These are phyloP conservation scores for Linhomoeus sp. DNA, from an alignment of 2,888 invertebrate genomes.

Conservation along the genomic window DNA sequence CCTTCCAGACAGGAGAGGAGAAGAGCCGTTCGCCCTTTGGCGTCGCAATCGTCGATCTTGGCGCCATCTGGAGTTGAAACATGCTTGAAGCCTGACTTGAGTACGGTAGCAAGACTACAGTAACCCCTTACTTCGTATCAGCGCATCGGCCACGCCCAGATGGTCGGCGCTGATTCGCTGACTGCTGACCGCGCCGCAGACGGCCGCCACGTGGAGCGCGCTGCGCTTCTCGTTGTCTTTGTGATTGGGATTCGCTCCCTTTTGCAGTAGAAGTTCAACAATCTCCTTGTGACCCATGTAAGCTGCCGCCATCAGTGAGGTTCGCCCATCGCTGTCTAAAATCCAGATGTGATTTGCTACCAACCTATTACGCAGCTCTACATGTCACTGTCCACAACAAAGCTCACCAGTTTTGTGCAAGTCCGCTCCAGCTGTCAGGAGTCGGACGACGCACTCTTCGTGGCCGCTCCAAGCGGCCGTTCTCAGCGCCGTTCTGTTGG, in stretches of 20 bases:
- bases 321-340: conserved; percentile 34
- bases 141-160: conserved; percentile 38
- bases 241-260: conserved; percentile 27
- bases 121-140: conserved; percentile 45
- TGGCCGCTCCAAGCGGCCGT: conserved; percentile 48
- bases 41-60: conserved; percentile 56
- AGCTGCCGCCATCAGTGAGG: conserved; percentile 41
- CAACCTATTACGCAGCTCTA: background rate
- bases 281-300: conserved; percentile 91
- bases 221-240: conserved; percentile 39
- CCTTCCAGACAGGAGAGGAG: conserved; percentile 76
- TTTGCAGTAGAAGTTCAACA: conserved; percentile 49
- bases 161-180: background rate
- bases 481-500: conserved; percentile 72
- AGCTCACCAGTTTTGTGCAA: conserved; percentile 23
- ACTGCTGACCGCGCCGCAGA: background rate
- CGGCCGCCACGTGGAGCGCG: conserved; percentile 54
- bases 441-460: conserved; percentile 30
- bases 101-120: too few species aligned
- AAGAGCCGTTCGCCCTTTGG: conserved; percentile 66
- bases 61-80: conserved; percentile 38
- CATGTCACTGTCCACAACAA: too few species aligned
- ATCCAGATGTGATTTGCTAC: too few species aligned
- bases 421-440: conserved; percentile 29
- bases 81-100: background rate